phyloP scores from a whole-genome alignment of 2,888 invertebrate genomes.

The Galerucella nymphaeae region DNA sequence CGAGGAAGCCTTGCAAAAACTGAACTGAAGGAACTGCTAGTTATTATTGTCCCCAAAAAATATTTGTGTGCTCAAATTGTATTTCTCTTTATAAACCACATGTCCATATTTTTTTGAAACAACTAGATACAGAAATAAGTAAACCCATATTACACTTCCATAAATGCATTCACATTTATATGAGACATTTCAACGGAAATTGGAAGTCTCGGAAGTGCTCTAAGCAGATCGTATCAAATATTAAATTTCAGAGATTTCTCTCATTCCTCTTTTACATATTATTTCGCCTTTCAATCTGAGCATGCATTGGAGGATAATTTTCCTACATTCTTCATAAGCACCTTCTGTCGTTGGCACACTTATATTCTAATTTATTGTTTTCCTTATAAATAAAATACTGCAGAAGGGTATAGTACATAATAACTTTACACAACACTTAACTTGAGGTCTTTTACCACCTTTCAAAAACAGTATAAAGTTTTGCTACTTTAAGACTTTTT shows the following conservation, averaged over 20 bases:
- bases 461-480: no score
- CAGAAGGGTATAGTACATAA: no score
- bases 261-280: conserved; percentile 3
- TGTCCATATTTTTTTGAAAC: no score
- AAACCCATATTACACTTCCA: neutral
- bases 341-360: neutral
- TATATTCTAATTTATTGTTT: neutral
- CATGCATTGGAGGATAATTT: conserved; percentile 1
- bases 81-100: no score
- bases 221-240: conserved; percentile 7
- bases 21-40: no score
- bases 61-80: no score
- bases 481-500: no score
- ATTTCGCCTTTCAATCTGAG: conserved; percentile 15
- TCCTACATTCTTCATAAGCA: conserved; percentile 12
- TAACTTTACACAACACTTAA: no score
- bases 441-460: no score
- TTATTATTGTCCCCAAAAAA: no score
- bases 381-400: no score
- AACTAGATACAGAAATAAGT: neutral
- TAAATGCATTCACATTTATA: neutral
- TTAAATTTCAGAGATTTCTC: conserved; percentile 13
- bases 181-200: neutral
- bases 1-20: no score
- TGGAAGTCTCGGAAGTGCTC: conserved; percentile 4